Conservation (phyloP, 2,888 invertebrate genomes). For the Drosophila eohydei region DNA sequence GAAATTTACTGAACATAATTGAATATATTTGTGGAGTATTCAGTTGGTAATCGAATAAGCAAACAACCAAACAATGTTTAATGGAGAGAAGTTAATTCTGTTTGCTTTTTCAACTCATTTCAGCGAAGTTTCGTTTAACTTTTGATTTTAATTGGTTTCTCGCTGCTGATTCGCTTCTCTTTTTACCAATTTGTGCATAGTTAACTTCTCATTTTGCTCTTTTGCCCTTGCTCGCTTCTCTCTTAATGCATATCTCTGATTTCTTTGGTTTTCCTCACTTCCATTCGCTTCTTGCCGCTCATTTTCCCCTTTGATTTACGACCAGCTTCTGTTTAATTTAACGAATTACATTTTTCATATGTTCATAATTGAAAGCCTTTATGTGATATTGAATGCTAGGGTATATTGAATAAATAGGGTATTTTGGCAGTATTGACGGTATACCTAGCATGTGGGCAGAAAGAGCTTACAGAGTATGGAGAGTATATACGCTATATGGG, state of each 20-base stretch:
- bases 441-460: neutral
- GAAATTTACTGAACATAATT: constrained; percentile 4
- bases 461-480: no score
- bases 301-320: neutral
- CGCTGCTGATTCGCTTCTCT: neutral
- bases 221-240: neutral
- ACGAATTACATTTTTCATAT: constrained; percentile 23
- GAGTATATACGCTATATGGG: neutral
- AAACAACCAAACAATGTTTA: neutral
- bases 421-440: neutral
- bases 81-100: neutral
- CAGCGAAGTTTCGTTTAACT: neutral
- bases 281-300: neutral
- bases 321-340: constrained; percentile 5
- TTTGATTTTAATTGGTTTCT: neutral
- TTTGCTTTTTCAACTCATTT: neutral
- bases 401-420: neutral
- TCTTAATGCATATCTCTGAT: neutral
- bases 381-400: neutral
- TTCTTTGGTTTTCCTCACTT: neutral
- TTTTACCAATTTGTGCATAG: neutral
- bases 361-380: constrained; percentile 8
- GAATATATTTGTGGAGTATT: constrained; percentile 5
- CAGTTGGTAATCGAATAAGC: constrained; percentile 4
- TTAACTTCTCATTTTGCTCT: neutral